Conservation (phyloP, 2,888 invertebrate species). For the Sphecodes monilicornis region DNA sequence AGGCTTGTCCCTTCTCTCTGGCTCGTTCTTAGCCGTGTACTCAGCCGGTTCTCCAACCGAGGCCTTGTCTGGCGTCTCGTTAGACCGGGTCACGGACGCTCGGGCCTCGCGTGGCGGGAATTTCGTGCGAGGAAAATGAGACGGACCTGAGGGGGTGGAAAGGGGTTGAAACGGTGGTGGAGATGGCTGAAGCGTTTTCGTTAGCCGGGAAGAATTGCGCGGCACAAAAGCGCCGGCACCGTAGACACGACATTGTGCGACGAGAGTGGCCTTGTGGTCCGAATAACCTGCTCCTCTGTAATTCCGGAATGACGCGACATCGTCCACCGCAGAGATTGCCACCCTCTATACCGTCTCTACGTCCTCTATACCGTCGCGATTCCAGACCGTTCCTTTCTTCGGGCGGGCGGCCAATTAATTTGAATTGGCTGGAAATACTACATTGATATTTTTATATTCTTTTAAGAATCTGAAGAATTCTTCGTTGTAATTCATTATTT, state of each 20-base stretch:
- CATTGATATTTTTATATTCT: too few relatives aligned
- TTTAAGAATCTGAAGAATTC: too few relatives aligned
- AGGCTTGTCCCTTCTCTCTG: background rate
- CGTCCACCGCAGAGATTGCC: slow-evolving; percentile 26
- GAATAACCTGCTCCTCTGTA: slow-evolving; percentile 46
- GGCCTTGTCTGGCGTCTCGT: slow-evolving; percentile 64
- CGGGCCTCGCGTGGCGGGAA: slow-evolving; percentile 24
- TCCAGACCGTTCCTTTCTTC: background rate
- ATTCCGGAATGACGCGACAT: slow-evolving; percentile 46
- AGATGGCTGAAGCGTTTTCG: slow-evolving; percentile 33
- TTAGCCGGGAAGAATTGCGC: slow-evolving; percentile 40
- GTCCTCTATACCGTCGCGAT: background rate
- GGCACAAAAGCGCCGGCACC: slow-evolving; percentile 40
- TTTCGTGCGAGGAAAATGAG: slow-evolving; percentile 49
- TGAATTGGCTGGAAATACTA: background rate
- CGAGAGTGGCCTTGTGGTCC: slow-evolving; percentile 36
- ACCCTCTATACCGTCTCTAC: slow-evolving; percentile 1
- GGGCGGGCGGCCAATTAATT: background rate
- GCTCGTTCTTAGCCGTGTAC: background rate
- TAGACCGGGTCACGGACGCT: slow-evolving; percentile 42
- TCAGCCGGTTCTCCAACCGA: background rate
- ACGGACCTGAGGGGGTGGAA: slow-evolving; percentile 8
- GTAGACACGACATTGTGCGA: slow-evolving; percentile 47
- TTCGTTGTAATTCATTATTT: too few relatives aligned
- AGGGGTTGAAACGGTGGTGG: slow-evolving; percentile 4